A percentile compares a stretch with the other conserved stretches of the same genome.
Evolutionary conservation across 1,140 invertebrate genomes (phyloP).

Genomic region (Listronotus bonariensis): DNA sequence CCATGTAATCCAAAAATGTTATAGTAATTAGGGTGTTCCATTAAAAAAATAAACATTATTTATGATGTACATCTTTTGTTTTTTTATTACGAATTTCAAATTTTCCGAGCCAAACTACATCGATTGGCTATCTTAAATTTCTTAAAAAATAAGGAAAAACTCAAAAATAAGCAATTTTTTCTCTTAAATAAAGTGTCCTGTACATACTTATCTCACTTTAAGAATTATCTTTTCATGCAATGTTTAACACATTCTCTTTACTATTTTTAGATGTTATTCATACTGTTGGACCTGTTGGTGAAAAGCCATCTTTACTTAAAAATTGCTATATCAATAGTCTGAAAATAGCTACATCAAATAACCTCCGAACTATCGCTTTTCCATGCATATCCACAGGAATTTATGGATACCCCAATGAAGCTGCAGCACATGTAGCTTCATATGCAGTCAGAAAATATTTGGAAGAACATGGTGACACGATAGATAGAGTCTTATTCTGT

Average conservation of each 20-base stretch:
- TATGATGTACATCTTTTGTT: too few relatives aligned
- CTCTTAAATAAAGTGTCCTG: too few relatives aligned
- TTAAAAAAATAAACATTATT: too few relatives aligned
- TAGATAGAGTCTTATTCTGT: conserved; percentile 83
- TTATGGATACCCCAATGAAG: conserved; percentile 80
- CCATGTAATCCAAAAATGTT: too few relatives aligned
- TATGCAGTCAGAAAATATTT: conserved; percentile 70
- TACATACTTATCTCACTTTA: background rate
- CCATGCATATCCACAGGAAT: conserved; percentile 87
- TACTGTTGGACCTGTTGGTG: conserved; percentile 79
- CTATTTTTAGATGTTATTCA: conserved; percentile 76
- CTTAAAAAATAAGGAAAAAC: too few relatives aligned
- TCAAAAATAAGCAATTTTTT: too few relatives aligned
- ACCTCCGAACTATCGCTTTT: conserved; percentile 78
- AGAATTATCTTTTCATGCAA: background rate
- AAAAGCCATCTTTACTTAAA: conserved; percentile 66
- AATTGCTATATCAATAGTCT: conserved; percentile 75
- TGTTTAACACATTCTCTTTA: background rate
- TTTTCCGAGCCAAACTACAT: too few relatives aligned
- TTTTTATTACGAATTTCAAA: too few relatives aligned
- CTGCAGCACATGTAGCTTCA: conserved; percentile 75
- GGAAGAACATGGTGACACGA: conserved; percentile 63
- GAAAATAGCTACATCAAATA: conserved; percentile 62
- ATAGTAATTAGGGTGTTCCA: too few relatives aligned
- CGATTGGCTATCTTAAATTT: too few relatives aligned